phyloP scores from a whole-genome alignment of 2,888 invertebrate genomes.

The Schrankia costaestrigalis region DNA sequence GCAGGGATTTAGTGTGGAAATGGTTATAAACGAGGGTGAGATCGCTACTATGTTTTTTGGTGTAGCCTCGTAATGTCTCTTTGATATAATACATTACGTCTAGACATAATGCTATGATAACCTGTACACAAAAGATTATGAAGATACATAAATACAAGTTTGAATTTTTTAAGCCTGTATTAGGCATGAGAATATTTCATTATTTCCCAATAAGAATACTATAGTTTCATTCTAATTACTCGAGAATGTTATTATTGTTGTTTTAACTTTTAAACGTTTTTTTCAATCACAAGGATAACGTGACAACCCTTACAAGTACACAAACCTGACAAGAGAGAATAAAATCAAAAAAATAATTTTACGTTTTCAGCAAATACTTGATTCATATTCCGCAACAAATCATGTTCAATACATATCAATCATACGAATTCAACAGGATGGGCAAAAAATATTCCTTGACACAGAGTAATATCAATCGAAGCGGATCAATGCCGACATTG shows the following conservation, averaged over 20 bases:
- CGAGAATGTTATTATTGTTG: background rate
- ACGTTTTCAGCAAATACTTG: slow-evolving; percentile 9
- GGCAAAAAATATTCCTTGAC: slow-evolving; percentile 28
- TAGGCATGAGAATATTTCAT: slow-evolving; percentile 1
- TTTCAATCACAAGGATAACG: no score
- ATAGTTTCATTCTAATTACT: background rate
- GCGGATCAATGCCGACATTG: slow-evolving; percentile 32
- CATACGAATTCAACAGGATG: slow-evolving; percentile 27
- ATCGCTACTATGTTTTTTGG: slow-evolving; percentile 23
- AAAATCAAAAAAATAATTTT: slow-evolving; percentile 12
- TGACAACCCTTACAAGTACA: no score
- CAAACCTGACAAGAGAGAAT: slow-evolving; percentile 1
- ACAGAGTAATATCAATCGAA: slow-evolving; percentile 40
- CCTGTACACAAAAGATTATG: slow-evolving; percentile 9
- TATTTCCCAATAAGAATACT: no score
- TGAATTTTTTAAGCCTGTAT: slow-evolving; percentile 4
- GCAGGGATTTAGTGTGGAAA: slow-evolving; percentile 39
- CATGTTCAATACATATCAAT: slow-evolving; percentile 31
- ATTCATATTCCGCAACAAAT: slow-evolving; percentile 21
- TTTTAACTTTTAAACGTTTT: background rate
- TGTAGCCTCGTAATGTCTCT: slow-evolving; percentile 11
- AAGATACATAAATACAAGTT: slow-evolving; percentile 4
- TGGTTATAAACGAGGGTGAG: slow-evolving; percentile 26
- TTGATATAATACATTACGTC: slow-evolving; percentile 20
- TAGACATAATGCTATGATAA: slow-evolving; percentile 12